These are phyloP conservation scores for Macaca fascicularis DNA, from an alignment of 2,113 vertebrate species.

Conservation along the genomic window T2T-MFA8v1.1 NC_088389.1:90263501-90264000, in stretches of 20 bases:
- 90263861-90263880: slow-evolving; percentile 14
- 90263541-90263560: not conserved
- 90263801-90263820: slow-evolving; percentile 8
- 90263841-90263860: slow-evolving; percentile 4
- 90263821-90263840: slow-evolving; percentile 2
- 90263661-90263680: not conserved
- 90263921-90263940: not conserved
- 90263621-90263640: not conserved
- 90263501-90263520: not conserved
- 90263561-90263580: not conserved
- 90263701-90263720: not conserved
- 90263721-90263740: not conserved
- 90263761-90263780: not conserved
- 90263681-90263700: not conserved
- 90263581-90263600: not conserved
- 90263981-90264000: not conserved
- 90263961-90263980: not conserved
- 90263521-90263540: not conserved
- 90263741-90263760: not conserved
- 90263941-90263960: slow-evolving; percentile 1
- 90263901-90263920: not conserved
- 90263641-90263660: not conserved
- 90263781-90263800: not conserved
- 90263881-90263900: slow-evolving; percentile 1
- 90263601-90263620: not conserved